A percentile compares a stretch with the other conserved stretches of the same genome.
phyloP scores from a whole-genome alignment of 2,113 vertebrate species.

The Entosphenus tridentatus region DNA sequence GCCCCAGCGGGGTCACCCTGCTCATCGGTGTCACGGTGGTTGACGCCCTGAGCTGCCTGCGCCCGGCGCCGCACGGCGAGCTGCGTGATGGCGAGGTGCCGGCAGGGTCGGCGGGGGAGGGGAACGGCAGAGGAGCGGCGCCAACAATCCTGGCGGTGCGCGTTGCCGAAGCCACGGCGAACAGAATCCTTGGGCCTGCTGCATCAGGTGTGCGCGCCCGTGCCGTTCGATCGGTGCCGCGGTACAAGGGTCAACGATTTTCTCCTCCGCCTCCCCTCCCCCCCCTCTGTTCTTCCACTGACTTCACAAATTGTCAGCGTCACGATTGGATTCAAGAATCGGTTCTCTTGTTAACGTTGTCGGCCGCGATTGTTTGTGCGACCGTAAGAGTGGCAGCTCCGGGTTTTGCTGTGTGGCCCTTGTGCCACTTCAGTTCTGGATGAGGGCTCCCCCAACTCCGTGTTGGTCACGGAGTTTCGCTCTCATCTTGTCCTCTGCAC shows the following conservation, averaged over 20 bases:
- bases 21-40: background rate
- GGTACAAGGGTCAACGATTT: background rate
- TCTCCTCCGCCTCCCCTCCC: too few relatives aligned
- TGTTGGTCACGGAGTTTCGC: too few relatives aligned
- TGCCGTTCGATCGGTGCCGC: background rate
- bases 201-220: background rate
- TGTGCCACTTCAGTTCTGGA: too few relatives aligned
- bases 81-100: background rate
- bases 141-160: background rate
- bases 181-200: background rate
- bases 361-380: too few relatives aligned
- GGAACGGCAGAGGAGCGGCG: background rate
- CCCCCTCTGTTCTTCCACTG: too few relatives aligned
- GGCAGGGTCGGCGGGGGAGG: background rate
- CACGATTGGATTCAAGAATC: too few relatives aligned
- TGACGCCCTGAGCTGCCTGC: constrained; percentile 1
- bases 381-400: too few relatives aligned
- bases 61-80: background rate
- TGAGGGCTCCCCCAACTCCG: too few relatives aligned
- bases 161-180: background rate
- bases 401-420: too few relatives aligned
- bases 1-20: background rate
- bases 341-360: too few relatives aligned
- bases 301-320: too few relatives aligned
- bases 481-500: too few relatives aligned